phyloP scores from a whole-genome alignment of 2,113 vertebrate species.

The Tachysurus vachellii region DNA sequence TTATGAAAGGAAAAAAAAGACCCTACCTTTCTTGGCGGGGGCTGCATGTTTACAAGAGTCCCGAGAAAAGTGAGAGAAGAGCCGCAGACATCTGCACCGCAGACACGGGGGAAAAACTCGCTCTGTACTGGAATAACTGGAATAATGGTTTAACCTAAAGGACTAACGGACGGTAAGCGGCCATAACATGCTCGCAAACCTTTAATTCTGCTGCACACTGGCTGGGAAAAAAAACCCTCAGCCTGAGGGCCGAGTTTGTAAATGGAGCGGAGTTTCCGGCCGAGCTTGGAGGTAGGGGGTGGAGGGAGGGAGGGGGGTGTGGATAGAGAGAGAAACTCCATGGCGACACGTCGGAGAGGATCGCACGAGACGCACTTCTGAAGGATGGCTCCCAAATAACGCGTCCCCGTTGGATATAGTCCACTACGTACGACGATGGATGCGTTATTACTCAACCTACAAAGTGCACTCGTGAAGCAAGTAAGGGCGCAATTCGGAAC shows the following conservation, averaged over 20 bases:
- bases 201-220: slow-evolving; percentile 60
- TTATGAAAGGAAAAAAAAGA: not conserved
- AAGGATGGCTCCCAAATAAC: not conserved
- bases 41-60: slow-evolving; percentile 82
- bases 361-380: not conserved
- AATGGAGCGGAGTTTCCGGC: slow-evolving; percentile 59
- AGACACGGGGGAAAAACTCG: slow-evolving; percentile 29
- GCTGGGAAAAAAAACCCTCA: slow-evolving; percentile 54
- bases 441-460: not conserved
- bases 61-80: slow-evolving; percentile 61
- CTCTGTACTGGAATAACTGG: not conserved
- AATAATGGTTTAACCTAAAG: not conserved
- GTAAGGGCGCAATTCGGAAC: not conserved
- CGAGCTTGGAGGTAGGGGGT: not conserved
- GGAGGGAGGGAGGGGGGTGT: not conserved
- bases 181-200: slow-evolving; percentile 61
- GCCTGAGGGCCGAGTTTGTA: slow-evolving; percentile 57
- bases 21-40: slow-evolving; percentile 92
- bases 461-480: not conserved
- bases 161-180: slow-evolving; percentile 56
- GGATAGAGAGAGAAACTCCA: not conserved
- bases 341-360: slow-evolving; percentile 35
- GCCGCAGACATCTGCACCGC: slow-evolving; percentile 29
- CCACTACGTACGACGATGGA: not conserved
- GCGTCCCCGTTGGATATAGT: not conserved